A percentile compares a stretch with the other conserved stretches of the same genome.
Evolutionary conservation across 1,140 invertebrate genomes (phyloP).

Genomic region (Drepana arcuata): DNA sequence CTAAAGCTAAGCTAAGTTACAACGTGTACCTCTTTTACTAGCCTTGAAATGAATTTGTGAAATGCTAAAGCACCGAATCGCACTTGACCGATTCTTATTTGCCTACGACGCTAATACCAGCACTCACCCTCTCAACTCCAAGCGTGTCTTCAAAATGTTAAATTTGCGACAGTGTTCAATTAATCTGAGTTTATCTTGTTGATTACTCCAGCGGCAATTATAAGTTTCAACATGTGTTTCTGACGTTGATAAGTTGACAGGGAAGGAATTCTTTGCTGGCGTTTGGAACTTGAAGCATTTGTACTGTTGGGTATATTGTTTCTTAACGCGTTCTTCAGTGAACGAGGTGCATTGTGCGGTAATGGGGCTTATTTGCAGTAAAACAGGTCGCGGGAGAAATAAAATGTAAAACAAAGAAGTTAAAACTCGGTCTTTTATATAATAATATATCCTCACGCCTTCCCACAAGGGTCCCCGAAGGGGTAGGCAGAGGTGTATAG

Average conservation of each 20-base stretch:
- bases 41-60: too few relatives aligned
- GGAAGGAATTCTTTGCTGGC: constrained; percentile 3
- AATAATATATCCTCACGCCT: too few relatives aligned
- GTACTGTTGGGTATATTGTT: not conserved
- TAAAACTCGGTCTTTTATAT: too few relatives aligned
- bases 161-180: constrained; percentile 59
- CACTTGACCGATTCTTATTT: too few relatives aligned
- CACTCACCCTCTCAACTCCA: too few relatives aligned
- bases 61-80: too few relatives aligned
- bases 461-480: too few relatives aligned
- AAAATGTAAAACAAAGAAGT: not conserved
- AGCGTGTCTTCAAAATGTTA: too few relatives aligned
- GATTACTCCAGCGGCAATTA: constrained; percentile 52
- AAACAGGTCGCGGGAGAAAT: not conserved
- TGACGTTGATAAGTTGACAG: constrained; percentile 55
- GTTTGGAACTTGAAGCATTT: not conserved
- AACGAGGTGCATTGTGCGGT: not conserved
- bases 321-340: not conserved
- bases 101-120: too few relatives aligned
- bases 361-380: not conserved
- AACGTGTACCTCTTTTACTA: too few relatives aligned
- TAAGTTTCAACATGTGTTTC: constrained; percentile 41
- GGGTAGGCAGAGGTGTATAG: too few relatives aligned
- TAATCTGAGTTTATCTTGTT: constrained; percentile 56
- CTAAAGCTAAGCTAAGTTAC: too few relatives aligned